Conservation (phyloP, 2,888 invertebrate genomes). For the Chymomyza caudatula region DNA sequence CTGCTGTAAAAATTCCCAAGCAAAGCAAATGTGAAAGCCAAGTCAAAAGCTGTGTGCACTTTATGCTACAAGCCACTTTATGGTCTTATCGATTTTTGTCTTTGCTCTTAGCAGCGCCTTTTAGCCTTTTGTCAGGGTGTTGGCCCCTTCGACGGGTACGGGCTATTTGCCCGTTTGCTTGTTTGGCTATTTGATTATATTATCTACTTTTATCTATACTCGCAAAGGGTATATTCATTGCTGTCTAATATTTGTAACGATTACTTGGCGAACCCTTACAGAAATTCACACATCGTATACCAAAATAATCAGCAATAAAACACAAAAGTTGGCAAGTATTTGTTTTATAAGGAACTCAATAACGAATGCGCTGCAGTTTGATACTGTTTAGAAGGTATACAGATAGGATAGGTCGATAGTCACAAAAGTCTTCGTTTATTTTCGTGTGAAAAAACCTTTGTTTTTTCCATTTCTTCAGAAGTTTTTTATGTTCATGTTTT, state of each 20-base stretch:
- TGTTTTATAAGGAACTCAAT: not conserved
- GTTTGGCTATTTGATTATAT: conserved; percentile 23
- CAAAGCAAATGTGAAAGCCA: conserved; percentile 59
- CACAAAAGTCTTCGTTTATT: too few relatives aligned
- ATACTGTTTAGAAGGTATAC: too few relatives aligned
- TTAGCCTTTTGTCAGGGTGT: conserved; percentile 36
- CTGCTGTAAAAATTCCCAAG: conserved; percentile 41
- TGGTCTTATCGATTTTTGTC: conserved; percentile 59
- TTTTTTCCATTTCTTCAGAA: too few relatives aligned
- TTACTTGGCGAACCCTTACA: not conserved
- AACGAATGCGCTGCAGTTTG: too few relatives aligned
- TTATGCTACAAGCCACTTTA: conserved; percentile 62
- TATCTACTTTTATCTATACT: not conserved
- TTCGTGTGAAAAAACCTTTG: too few relatives aligned
- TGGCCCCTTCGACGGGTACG: not conserved
- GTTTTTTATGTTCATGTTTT: too few relatives aligned
- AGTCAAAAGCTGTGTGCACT: conserved; percentile 13
- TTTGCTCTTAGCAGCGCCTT: conserved; percentile 56
- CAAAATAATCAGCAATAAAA: not conserved
- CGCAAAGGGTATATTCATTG: not conserved
- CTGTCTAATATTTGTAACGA: not conserved
- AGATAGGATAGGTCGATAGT: too few relatives aligned
- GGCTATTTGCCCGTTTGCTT: conserved; percentile 23
- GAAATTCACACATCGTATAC: not conserved
- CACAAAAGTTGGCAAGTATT: not conserved